Base-by-base conservation (phyloP, 30 jellyfish, hydroid and myxozoan genomes). In the Rhopilema esculentum region DNA sequence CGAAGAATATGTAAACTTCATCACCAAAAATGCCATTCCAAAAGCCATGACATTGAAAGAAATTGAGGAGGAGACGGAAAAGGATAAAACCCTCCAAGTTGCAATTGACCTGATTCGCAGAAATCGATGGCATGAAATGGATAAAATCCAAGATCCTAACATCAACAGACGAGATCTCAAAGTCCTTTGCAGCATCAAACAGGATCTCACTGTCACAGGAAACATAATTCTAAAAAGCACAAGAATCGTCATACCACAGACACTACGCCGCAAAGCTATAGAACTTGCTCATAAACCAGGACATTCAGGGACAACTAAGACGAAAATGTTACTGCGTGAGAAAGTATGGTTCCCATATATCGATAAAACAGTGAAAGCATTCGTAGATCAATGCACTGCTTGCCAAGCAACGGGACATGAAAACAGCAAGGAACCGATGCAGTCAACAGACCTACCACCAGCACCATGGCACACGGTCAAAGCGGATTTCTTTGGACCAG, bases 281-380 rank as follows among this genome's bases (percentile, higher is more conserved):
- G 78, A 73, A 22, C 50, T 89, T 49, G 97, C 86, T 25, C 97
- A 89, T 89, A 93, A 80, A 52, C 80, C 87, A n/a, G 85, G 72
- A 61, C 87, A 86, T 28, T 93, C n/a, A n/a, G n/a, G n/a, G n/a
- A n/a, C n/a, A n/a, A n/a, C n/a, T n/a, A n/a, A n/a, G n/a, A n/a
- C n/a, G n/a, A n/a, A n/a, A n/a, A n/a, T n/a, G n/a, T n/a, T n/a
- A n/a, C n/a, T n/a, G n/a, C n/a, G n/a, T n/a, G n/a, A n/a, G n/a
- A n/a, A n/a, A n/a, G n/a, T n/a, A n/a, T n/a, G n/a, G n/a, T n/a
- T n/a, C n/a, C n/a, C n/a, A n/a, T n/a, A n/a, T n/a, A n/a, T n/a
- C n/a, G n/a, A n/a, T n/a, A n/a, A n/a, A n/a, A n/a, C n/a, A n/a
- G n/a, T n/a, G n/a, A n/a, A n/a, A n/a, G n/a, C n/a, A n/a, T n/a